Conservation (phyloP, 2,888 invertebrate species). For the Diadegma fenestrale region DNA sequence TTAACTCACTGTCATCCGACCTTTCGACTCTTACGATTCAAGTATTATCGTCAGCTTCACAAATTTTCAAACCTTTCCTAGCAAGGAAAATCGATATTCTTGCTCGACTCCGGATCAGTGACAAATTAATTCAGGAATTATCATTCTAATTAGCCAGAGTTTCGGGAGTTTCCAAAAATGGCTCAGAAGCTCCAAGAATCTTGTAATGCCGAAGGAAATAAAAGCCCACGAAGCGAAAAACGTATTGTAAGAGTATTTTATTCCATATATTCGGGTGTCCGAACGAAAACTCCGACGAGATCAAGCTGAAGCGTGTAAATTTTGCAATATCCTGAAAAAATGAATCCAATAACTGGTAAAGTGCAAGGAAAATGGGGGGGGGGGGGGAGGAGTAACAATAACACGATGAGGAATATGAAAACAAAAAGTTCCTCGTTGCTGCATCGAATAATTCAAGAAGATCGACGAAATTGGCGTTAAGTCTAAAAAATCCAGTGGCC, state of each 20-base stretch:
- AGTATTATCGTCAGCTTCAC: not conserved
- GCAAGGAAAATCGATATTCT: not conserved
- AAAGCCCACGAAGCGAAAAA: not conserved
- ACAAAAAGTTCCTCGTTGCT: not conserved
- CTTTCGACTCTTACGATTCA: slow-evolving; percentile 28
- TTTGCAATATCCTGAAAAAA: not conserved
- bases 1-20: slow-evolving; percentile 41
- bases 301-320: slow-evolving; percentile 36
- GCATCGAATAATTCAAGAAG: not conserved
- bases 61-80: slow-evolving; percentile 11
- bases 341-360: slow-evolving; percentile 3
- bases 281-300: slow-evolving; percentile 38
- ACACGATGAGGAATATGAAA: not conserved
- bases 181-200: not conserved
- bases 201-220: not conserved
- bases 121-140: too few species aligned
- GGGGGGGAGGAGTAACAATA: not conserved
- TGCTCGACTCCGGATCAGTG: not conserved
- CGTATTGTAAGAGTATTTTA: not conserved
- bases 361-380: not conserved
- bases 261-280: slow-evolving; percentile 21
- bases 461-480: not conserved
- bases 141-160: too few species aligned
- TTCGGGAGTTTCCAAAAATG: too few species aligned
- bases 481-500: not conserved